These are phyloP conservation scores for Villa cingulata DNA, from an alignment of 2,888 invertebrate species.

Conservation along the genomic window DNA sequence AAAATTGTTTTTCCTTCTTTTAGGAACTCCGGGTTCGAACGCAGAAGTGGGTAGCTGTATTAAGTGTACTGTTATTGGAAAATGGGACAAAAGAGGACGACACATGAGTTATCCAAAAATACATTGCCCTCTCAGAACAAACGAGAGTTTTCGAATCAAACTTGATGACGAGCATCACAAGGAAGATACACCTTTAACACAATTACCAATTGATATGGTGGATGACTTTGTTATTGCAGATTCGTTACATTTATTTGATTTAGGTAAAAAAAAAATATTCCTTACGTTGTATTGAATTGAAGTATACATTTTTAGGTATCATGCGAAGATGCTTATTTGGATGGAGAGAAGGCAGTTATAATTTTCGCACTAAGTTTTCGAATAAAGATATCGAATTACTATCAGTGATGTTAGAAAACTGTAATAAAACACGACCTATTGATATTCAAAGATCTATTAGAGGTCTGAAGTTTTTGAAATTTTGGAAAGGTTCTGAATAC, in stretches of 20 bases:
- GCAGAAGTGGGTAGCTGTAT: too few species aligned
- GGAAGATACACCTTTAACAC: not conserved
- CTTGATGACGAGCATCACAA: not conserved
- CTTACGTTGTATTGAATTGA: not conserved
- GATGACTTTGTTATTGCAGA: not conserved
- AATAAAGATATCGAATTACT: not conserved
- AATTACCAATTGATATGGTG: not conserved
- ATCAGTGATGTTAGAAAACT: not conserved
- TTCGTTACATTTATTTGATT: slow-evolving; percentile 1
- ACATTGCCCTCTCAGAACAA: not conserved
- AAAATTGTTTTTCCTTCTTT: too few species aligned
- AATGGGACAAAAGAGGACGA: too few species aligned
- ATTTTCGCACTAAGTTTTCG: not conserved
- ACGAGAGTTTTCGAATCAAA: not conserved
- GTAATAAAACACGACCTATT: not conserved
- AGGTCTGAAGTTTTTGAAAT: not conserved
- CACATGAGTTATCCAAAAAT: not conserved
- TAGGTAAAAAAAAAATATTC: not conserved
- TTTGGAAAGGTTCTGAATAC: slow-evolving; percentile 1
- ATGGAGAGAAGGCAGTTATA: not conserved
- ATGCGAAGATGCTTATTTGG: not conserved
- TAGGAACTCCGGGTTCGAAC: too few species aligned
- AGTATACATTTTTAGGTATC: not conserved
- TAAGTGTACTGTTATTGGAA: too few species aligned
- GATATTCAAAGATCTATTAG: slow-evolving; percentile 1